phyloP scores from a whole-genome alignment of 1,140 invertebrate species.

The Drosophila seguyi region DNA sequence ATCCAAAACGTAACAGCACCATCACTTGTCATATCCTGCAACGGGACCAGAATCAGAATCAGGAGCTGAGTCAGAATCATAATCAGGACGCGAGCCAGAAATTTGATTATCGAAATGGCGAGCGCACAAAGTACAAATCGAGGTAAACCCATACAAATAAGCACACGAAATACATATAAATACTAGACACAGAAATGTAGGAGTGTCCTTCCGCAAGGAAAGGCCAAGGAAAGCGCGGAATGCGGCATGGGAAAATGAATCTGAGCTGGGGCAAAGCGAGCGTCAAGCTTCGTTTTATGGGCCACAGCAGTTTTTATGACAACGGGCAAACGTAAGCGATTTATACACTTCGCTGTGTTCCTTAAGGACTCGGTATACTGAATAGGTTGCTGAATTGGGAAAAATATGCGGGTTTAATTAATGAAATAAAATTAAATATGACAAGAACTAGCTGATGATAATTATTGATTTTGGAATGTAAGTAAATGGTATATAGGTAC shows the following conservation, averaged over 20 bases:
- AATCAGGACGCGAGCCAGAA: constrained; percentile 29
- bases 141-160: constrained; percentile 46
- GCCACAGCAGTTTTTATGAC: constrained; percentile 72
- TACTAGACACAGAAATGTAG: constrained; percentile 35
- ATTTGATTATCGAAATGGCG: constrained; percentile 72
- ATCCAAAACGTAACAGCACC: constrained; percentile 85
- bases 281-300: constrained; percentile 71
- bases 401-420: not conserved
- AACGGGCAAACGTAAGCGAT: constrained; percentile 68
- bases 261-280: constrained; percentile 43
- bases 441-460: not conserved
- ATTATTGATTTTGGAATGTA: not conserved
- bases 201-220: constrained; percentile 29
- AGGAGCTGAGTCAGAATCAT: not conserved
- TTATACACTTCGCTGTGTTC: constrained; percentile 41
- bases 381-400: not conserved
- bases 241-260: constrained; percentile 26
- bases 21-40: constrained; percentile 85
- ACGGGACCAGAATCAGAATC: constrained; percentile 8
- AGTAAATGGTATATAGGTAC: not conserved
- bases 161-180: constrained; percentile 56
- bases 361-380: constrained; percentile 14
- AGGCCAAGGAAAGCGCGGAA: constrained; percentile 25
- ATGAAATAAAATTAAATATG: not conserved
- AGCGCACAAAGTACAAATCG: constrained; percentile 59